Conservation (phyloP, 92 coral and sea anemone species). For the Palythoa grandiflora region DNA sequence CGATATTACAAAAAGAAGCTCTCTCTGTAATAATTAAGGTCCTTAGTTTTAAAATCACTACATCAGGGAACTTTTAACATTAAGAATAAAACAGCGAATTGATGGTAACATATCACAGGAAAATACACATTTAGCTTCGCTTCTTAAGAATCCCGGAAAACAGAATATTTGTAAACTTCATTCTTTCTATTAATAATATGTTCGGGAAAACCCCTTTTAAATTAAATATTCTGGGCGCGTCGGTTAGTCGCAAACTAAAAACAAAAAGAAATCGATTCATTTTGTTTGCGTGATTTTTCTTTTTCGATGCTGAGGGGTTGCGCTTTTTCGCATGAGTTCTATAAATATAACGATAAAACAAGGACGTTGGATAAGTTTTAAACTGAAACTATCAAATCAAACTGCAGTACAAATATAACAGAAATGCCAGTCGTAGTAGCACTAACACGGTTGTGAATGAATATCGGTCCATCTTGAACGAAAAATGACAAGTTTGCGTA, state of each 20-base stretch:
- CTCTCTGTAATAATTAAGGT: not conserved
- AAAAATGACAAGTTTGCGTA: not conserved
- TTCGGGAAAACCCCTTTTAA: constrained; percentile 45
- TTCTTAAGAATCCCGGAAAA: not conserved
- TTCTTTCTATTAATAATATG: constrained; percentile 39
- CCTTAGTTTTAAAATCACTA: not conserved
- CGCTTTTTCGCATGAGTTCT: not conserved
- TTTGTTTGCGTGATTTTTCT: not conserved
- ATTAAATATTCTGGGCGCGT: constrained; percentile 46
- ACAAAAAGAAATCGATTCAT: not conserved
- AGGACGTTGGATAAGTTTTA: constrained; percentile 2
- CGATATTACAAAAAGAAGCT: not conserved
- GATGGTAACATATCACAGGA: not conserved
- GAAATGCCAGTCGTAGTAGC: not conserved
- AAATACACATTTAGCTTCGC: not conserved
- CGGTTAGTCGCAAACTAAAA: constrained; percentile 4
- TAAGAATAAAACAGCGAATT: not conserved
- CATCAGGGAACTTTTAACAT: not conserved
- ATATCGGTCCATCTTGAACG: not conserved
- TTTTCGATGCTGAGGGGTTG: not conserved
- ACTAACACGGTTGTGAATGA: not conserved
- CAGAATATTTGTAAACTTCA: not conserved
- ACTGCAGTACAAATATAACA: not conserved
- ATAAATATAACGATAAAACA: constrained; percentile 8
- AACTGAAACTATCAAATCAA: constrained; percentile 27